Percentiles rank a stretch among this genome's conserved stretches.
phyloP scores from a whole-genome alignment of 2,113 vertebrate species.

The Fregata magnificens region DNA sequence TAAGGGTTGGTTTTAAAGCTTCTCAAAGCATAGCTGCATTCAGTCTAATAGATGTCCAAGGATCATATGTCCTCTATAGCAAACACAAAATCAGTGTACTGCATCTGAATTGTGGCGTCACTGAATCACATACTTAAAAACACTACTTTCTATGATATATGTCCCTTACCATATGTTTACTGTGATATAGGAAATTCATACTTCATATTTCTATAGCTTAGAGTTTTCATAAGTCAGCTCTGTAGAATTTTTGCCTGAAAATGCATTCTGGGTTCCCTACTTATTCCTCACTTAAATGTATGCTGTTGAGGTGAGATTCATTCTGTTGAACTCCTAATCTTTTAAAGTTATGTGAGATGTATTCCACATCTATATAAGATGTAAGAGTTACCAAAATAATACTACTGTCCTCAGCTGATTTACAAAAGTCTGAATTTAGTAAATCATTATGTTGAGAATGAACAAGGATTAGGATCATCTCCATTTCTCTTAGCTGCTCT shows the following conservation, averaged over 20 bases:
- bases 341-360: not conserved
- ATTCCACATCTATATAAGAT: not conserved
- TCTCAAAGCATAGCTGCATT: not conserved
- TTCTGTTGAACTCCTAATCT: not conserved
- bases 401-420: not conserved
- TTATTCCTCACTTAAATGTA: not conserved
- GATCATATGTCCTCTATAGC: not conserved
- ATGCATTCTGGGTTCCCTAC: not conserved
- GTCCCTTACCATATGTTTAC: not conserved
- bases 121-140: not conserved
- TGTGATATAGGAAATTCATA: not conserved
- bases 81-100: not conserved
- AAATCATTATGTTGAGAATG: not conserved
- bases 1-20: not conserved
- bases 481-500: not conserved
- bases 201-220: not conserved
- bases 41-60: not conserved
- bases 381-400: not conserved
- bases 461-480: not conserved
- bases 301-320: not conserved
- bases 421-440: not conserved
- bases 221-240: not conserved
- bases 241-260: not conserved
- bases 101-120: not conserved
- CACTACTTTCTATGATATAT: not conserved